Evolutionary conservation across 2,113 vertebrate genomes (phyloP), one percentile per base, ranked within the genome.

Genomic region (Gallinago undulata): DNA sequence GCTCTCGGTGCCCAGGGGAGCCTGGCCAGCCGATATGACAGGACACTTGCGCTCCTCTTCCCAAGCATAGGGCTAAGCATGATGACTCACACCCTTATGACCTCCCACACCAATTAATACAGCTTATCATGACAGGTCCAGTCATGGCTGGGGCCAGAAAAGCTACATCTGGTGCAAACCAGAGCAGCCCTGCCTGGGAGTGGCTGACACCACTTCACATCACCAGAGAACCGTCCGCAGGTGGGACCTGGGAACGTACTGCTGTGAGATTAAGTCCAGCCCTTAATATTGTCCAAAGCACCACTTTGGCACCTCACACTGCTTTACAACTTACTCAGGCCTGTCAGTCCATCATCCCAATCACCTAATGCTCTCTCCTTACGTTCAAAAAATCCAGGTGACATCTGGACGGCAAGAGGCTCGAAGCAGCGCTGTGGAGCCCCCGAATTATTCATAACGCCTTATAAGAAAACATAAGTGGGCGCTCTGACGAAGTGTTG

Each of bases 1-100:
- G 27, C 12, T 89, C 51, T 33, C 1, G 0, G 68, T 27, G 39
- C 39, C 63, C 19, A n/a, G 24, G 18, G 63, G 16, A 79, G 16
- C 33, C 39, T 1, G 2, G 43, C 16, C 33, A 18, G 80, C 11
- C 0, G 0, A 57, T 13, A 15, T 13, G 11, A 35, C 0, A 0
- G 57, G 19, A 51, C 23, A 39, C 6, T 5, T 7, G 0, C 0
- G 0, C 12, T 45, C 45, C 47, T 41, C 41, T 37, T 51, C 35
- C 57, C 43, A 51, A 88, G 39, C 2, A 2, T 0, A 33, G 37
- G 13, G 13, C 5, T 41, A 11, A 47, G 37, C 22, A 75, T 31
- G 82, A 31, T 0, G 4, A 31, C 45, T 39, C 30, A 8, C 33
- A 35, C 8, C 11, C 39, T 60, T n/a, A 41, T 14, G 7, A 90